phyloP scores from a whole-genome alignment of 2,797 vertebrate genomes.

The Micromesistius poutassou region DNA sequence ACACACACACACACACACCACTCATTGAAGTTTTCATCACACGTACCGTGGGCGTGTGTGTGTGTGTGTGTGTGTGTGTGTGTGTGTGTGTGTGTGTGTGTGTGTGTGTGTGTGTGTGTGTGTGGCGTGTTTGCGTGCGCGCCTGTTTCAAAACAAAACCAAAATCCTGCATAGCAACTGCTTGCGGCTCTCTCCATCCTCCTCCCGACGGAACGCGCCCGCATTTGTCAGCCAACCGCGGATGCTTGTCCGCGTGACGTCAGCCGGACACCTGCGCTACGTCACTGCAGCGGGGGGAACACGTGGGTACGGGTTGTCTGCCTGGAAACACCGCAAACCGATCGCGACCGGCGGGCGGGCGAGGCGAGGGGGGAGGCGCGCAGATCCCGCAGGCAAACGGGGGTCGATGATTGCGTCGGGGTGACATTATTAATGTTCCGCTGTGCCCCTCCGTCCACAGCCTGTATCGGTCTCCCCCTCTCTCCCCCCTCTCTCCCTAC shows the following conservation, averaged over 20 bases:
- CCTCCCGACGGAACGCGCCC: slow-evolving; percentile 13
- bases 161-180: slow-evolving; percentile 73
- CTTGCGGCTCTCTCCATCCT: slow-evolving; percentile 9
- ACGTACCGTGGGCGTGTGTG: neutral
- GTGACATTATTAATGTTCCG: slow-evolving; percentile 25
- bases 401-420: slow-evolving; percentile 51
- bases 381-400: slow-evolving; percentile 12
- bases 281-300: slow-evolving; percentile 47
- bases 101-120: slow-evolving; percentile 13
- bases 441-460: neutral
- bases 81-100: neutral
- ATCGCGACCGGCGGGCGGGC: slow-evolving; percentile 36
- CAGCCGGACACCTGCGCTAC: slow-evolving; percentile 50
- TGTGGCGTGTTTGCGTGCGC: slow-evolving; percentile 4
- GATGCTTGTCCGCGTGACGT: slow-evolving; percentile 50
- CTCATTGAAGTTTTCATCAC: neutral
- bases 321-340: slow-evolving; percentile 65
- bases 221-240: slow-evolving; percentile 61
- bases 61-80: slow-evolving; percentile 4
- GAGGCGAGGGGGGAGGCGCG: slow-evolving; percentile 24
- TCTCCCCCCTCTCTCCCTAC: neutral
- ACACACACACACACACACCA: neutral
- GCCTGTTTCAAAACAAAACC: slow-evolving; percentile 21
- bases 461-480: neutral
- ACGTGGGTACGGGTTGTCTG: slow-evolving; percentile 51